Evolutionary conservation across 2,797 vertebrate species (phyloP), one percentile per base, ranked within the genome.

Genomic region (Rhinogobio ventralis): DNA sequence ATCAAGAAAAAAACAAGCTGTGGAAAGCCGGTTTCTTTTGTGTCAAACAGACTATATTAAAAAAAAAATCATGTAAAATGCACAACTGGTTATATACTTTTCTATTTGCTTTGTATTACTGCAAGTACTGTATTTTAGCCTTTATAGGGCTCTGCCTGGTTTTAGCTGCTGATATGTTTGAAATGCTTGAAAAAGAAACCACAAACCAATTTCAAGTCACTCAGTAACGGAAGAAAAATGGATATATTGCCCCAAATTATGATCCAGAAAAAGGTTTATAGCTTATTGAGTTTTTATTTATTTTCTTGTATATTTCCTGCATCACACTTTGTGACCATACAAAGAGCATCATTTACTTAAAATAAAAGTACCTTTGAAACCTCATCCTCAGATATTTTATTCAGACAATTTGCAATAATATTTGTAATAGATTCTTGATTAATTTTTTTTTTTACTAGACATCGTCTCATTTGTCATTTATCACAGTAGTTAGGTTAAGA

Each of bases 361-460:
- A 94, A 95, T 94, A 94, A 95, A 95, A 86, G 79, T 72, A 82
- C 85, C 64, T 79, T 86, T 89, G 84, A 79, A 79, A 78, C 87
- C 86, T 89, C 72, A 68, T 57, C 71, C 46, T 46, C 57, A 42
- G 36, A 76, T 64, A 81, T 42, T 46, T 62, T 45, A 72, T 75
- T 82, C 25, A 71, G 68, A 8, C 23, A 53, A 66, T 84, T 82
- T 53, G 42, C 39, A 69, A 66, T 45, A 67, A 30, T 53, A 57
- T 6, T 68, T 62, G 20, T 82, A 60, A 36, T 67, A 57, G 53
- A 79, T 82, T 20, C 28, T 30, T 45, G 71, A 17, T 74, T 62
- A 30, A 49, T 79, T 6, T 11, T 30, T 33, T n/a, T n/a, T 55
- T 49, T 49, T 5, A 45, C 6, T n/a, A 25, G 15, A 42, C n/a